Evolutionary conservation across 2,113 vertebrate species (phyloP).

Genomic region (Brachionichthys hirsutus): DNA sequence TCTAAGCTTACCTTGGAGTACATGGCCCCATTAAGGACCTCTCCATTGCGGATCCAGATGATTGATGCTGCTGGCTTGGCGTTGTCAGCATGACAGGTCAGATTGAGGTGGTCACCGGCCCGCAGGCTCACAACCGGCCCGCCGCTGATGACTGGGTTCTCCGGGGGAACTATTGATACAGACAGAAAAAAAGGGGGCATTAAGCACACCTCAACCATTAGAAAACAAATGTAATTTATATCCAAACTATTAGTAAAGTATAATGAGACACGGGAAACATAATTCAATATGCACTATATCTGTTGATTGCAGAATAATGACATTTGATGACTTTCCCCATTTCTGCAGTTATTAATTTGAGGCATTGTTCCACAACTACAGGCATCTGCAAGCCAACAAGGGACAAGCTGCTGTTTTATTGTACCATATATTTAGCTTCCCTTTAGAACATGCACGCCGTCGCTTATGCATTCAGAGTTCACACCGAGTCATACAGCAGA

Average conservation of each 20-base stretch:
- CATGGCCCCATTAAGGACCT: constrained; percentile 93
- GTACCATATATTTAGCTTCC: not conserved
- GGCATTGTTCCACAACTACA: not conserved
- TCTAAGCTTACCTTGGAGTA: constrained; percentile 90
- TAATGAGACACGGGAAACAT: constrained; percentile 1
- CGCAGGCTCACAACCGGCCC: constrained; percentile 93
- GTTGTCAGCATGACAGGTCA: constrained; percentile 95
- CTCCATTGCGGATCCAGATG: constrained; percentile 91
- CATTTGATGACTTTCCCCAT: not conserved
- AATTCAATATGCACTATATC: not conserved
- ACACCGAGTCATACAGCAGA: constrained; percentile 13
- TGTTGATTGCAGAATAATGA: not conserved
- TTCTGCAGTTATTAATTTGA: not conserved
- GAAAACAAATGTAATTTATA: not conserved
- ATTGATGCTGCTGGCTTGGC: constrained; percentile 97
- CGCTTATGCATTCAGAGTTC: constrained; percentile 5
- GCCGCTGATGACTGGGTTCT: constrained; percentile 91
- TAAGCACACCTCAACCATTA: not conserved
- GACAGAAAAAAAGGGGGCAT: constrained; percentile 4
- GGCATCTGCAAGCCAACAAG: not conserved
- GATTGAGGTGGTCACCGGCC: constrained; percentile 92
- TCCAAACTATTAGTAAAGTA: not conserved
- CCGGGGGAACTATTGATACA: constrained; percentile 86
- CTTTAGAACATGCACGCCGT: constrained; percentile 4
- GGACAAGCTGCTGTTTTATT: too few species aligned